Base-by-base conservation (phyloP, 2,888 invertebrate genomes). In the Erebia ligea region DNA sequence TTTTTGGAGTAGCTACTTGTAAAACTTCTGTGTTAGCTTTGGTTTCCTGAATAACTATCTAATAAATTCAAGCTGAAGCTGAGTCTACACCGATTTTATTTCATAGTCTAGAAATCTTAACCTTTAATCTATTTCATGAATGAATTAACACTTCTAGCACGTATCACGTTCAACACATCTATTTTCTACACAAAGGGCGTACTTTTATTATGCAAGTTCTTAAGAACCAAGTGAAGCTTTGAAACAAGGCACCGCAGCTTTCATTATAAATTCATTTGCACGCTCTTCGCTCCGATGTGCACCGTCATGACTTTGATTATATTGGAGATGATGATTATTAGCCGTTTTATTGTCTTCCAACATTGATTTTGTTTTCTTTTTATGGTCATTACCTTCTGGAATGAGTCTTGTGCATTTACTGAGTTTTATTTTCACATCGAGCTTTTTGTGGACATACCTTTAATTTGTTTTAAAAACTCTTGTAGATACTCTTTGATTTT, bases 251-350 rank as follows among this genome's bases (percentile, higher is more conserved):
- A 75, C 76, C 76, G 71, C 73, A 68, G 76, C 80, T 82, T 83
- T 82, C 85, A 87, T 87, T 87, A 86, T 86, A 87, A 86, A 87
- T 87, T 89, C 86, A 89, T 90, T 88, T 88, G 88, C 88, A 83
- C 81, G 77, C 76, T 80, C 76, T 76, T 77, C 79, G 77, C 78
- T 50, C 75, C 81, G 81, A 83, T 82, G 79, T 84, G 88, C 88
- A 80, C 78, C 84, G 89, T 89, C 90, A 89, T 89, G 88, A 84
- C 82, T 86, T 84, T 85, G 83, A 89, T 89, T 86, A 88, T 86
- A 87, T 86, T 84, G 81, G 77, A 81, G 79, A 77, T 83, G 84
- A 83, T 86, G 80, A 82, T 86, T 86, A 87, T 84, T 84, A 84
- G 80, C 82, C 80, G 80, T 84, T 84, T 85, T 85, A 89, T 89